Evolutionary conservation across 2,113 vertebrate species (phyloP).

Genomic region (Gulo gulo): DNA sequence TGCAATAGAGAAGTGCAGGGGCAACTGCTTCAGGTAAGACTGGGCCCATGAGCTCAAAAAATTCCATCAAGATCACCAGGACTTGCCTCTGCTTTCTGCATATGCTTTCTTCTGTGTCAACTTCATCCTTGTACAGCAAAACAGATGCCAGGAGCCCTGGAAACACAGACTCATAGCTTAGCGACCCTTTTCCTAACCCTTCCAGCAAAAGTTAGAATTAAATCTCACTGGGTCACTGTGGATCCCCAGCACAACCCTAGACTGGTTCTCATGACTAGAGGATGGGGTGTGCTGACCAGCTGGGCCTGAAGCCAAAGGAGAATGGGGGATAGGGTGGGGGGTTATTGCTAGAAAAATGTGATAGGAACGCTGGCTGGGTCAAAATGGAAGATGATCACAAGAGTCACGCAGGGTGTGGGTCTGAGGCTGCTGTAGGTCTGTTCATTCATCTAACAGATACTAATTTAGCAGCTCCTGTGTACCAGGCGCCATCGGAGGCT

Average conservation of each 20-base stretch:
- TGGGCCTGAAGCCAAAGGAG: neutral
- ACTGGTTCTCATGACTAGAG: neutral
- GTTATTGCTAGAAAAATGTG: neutral
- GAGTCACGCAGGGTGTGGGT: accelerated
- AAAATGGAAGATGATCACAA: neutral
- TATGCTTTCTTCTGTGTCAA: neutral
- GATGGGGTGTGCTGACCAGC: neutral
- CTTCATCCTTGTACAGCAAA: neutral
- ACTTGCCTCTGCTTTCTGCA: neutral
- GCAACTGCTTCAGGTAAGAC: neutral
- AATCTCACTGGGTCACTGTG: neutral
- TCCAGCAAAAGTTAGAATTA: neutral
- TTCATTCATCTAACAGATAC: neutral
- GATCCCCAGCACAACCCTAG: neutral
- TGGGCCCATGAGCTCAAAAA: neutral
- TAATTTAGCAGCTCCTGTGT: neutral
- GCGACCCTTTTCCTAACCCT: neutral
- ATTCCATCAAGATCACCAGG: neutral
- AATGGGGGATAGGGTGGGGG: neutral
- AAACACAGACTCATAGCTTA: neutral
- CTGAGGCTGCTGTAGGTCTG: neutral
- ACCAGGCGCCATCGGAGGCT: neutral
- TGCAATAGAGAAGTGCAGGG: neutral
- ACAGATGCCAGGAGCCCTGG: neutral
- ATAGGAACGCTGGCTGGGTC: neutral